These are phyloP conservation scores for Chromobotia macracanthus DNA, from an alignment of 2,797 vertebrate species.

Conservation along the genomic window DNA sequence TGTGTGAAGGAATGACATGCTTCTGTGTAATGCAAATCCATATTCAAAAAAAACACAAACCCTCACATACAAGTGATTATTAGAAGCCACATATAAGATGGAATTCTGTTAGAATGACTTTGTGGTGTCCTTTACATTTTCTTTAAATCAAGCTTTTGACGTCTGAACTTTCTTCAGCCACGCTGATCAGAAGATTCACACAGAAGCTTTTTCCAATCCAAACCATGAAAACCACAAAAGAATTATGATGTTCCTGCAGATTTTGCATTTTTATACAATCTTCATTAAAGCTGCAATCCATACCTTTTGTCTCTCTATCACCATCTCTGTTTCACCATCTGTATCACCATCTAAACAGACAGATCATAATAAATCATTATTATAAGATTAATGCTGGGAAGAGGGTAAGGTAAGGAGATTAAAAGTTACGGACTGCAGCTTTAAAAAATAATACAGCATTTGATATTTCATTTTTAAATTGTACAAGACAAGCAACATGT, in stretches of 20 bases:
- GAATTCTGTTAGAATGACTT: background rate
- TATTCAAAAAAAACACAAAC: conserved; percentile 6
- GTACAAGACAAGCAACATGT: conserved; percentile 73
- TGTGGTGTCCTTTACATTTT: background rate
- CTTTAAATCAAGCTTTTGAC: background rate
- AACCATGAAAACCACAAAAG: background rate
- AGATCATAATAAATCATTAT: no score
- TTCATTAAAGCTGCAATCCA: background rate
- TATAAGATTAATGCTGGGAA: no score
- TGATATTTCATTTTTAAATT: conserved; percentile 62
- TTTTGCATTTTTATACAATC: conserved; percentile 41
- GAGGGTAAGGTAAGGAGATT: no score
- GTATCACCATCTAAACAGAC: no score
- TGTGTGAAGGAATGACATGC: background rate
- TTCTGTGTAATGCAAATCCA: conserved; percentile 10
- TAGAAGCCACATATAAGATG: background rate
- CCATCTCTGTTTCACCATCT: no score
- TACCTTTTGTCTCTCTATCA: no score
- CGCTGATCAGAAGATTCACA: background rate
- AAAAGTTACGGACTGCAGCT: no score
- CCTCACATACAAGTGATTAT: conserved; percentile 21
- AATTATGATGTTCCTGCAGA: background rate
- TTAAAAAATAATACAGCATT: conserved; percentile 23
- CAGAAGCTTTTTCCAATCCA: conserved; percentile 25
- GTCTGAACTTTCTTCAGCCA: background rate